Base-by-base conservation (phyloP, 2,888 invertebrate species). In the Drosophila helvetica region DNA sequence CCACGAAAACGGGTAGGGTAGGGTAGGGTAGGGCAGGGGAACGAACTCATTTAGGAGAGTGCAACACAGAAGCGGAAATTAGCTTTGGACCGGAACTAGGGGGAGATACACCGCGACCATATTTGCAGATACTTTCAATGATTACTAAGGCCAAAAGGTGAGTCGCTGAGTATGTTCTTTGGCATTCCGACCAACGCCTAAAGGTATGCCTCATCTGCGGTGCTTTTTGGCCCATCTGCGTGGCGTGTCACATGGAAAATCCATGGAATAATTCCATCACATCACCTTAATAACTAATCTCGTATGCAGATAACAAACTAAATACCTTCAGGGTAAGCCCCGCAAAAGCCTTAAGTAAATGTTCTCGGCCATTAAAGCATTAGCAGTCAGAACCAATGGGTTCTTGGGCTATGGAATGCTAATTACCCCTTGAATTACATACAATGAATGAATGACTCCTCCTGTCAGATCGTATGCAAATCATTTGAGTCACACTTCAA, bases 401-500 rank as follows among this genome's bases (percentile, higher is more conserved):
- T 52, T 38, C n/a, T 53, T 19, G 10, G 53, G 4, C 25, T 30
- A 48, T 12, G 30, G 54, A 25, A 50, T 50, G 48, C 33, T 50
- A n/a, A 33, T 48, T 6, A 8, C 3, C 15, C 30, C 19, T 48
- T 43, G 67, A 22, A 42, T 38, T 38, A 38, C 38, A 38, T 38
- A 38, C 38, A 38, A 38, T 38, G 38, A 7, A 1, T 7, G n/a
- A 38, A 27, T 65, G 65, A 48, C 66, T 55, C 47, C 27, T 19
- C 38, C 54, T 42, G n/a, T 1, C 22, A 8, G 42, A 48, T 48
- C n/a, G 12, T 77, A 78, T 75, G 75, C 61, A 59, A 75, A 79
- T 78, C 50, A 46, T 25, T 50, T 66, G 68, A 66, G 66, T 42
- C 59, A 70, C 52, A 46, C 27, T 9, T 22, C 18, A 12, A 30